Base-by-base conservation (phyloP, 2,888 invertebrate species). In the Limnephilus lunatus region DNA sequence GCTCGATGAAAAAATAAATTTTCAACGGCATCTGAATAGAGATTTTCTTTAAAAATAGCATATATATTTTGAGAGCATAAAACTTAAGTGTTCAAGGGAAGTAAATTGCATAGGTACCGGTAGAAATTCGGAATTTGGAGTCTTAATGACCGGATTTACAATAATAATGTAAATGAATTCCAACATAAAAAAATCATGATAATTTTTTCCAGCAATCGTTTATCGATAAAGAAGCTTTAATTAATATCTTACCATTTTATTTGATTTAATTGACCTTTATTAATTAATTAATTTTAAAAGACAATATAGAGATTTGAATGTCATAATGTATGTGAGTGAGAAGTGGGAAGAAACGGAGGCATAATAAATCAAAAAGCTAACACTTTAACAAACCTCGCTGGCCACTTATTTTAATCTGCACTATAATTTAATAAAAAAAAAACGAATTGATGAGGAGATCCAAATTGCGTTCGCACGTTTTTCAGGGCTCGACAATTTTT, bases 361-460 rank as follows among this genome's bases (percentile, higher is more conserved):
- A n/a, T 25, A 25, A 68, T 83, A 35, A 83, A 83, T 25, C 83
- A 83, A 83, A 83, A 35, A 35, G 83, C 35, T 35, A 83, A 86
- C 39, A 86, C 86, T 86, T 89, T 81, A 44, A 89, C 81, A 89
- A 89, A 31, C 89, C 39, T 80, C 35, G 90, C 31, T 5, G 92
- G 85, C 90, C 92, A 82, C 91, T 92, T 89, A 91, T 91, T 91
- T 91, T 92, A 92, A 90, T 92, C 91, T 91, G 88, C 82, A 89
- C 91, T 92, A 91, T 92, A 92, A 92, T 93, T 93, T 93, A 90
- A 89, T 92, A 91, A 83, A 90, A 91, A 93, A 93, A 90, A 93
- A 93, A 35, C 89, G 88, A 88, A 91, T 93, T 91, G 89, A 87
- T 83, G 92, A 92, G 87, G 90, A 88, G 91, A 90, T 92, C 81